Evolutionary conservation across 2,888 invertebrate genomes (phyloP), one percentile per base, ranked within the genome.

Genomic region (Pristionchus arcanus): DNA sequence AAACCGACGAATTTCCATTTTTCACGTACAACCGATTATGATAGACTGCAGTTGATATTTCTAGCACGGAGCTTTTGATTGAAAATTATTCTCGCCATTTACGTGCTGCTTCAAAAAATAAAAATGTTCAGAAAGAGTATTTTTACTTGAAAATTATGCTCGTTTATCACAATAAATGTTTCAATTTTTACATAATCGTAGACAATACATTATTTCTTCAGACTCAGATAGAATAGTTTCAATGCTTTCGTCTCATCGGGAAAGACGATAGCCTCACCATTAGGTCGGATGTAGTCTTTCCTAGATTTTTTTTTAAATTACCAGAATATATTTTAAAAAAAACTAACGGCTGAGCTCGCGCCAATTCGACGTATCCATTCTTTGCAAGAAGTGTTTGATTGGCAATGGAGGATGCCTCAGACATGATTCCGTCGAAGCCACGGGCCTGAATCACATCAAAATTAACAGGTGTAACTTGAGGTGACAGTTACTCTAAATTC

Each of bases 301-400:
- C 84, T 85, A 34, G 13, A n/a, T 42, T 53, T 7, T 49, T 15
- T 28, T 25, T 53, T 0, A 9, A 16, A 68, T 68, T 68, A n/a
- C 9, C 5, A 59, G 7, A 59, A 68, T 71, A n/a, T n/a, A 77
- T 16, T 1, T 77, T 77, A 1, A 11, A 74, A 34, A 19, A 28
- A 21, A 59, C 84, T 2, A 21, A 85, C 84, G 13, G 37, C 4
- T n/a, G 0, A 2, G 87, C 4, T 55, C 34, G 19, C 0, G 68
- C n/a, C 15, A 87, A n/a, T 34, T 87, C 49, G 25, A 68, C 13
- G 31, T 87, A 87, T 68, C 86, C 86, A 31, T 86, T 86, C n/a
- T 42, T 63, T 25, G 37, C 42, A 37, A 86, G 37, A 28, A 86
- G 66, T 42, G 42, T 37, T 66, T 86, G 86, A 37, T 86, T 86